Base-by-base conservation (phyloP, 2,888 invertebrate genomes). In the Rhagophthalmus giganteus region DNA sequence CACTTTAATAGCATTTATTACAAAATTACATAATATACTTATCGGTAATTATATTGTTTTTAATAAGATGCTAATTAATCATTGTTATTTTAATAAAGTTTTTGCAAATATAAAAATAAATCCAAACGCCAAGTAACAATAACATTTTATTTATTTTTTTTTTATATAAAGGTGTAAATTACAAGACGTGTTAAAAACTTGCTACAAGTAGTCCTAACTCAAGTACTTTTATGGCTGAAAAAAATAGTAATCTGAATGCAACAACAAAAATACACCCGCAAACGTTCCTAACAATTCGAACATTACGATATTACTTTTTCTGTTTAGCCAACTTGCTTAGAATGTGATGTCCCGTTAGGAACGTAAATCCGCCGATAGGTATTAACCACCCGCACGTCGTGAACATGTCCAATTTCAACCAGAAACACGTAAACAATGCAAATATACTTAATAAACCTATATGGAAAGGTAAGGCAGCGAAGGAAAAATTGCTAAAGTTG, bases 341-440 rank as follows among this genome's bases (percentile, higher is more conserved):
- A 71, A 98, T 81, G 60, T 91, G 86, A 74, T 96, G 95, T 1
- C 98, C 98, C 53, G 90, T 85, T 26, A 98, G 82, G 82, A 98
- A 97, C 46, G 97, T 96, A 59, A 95, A 81, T 26, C 88, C 79
- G 47, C 87, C 94, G 45, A 98, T 80, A 51, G 90, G 85, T 59
- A 90, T 78, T 64, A 99, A 81, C 78, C 92, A 94, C 63, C 93
- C 88, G 65, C 95, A 79, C 10, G 98, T 96, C 60, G 88, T 86
- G 79, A 99, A 99, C 98, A 99, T 99, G 69, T 94, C 87, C 64
- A 98, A 79, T 70, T 87, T 82, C 62, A 94, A 76, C 96, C 97
- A 99, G 79, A 99, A 94, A 65, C 89, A 75, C 41, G 84, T 86
- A 78, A 96, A 98, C 44, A 99, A 82, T 0, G 79, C 81, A 67